These are phyloP conservation scores for Strix occidentalis DNA, from an alignment of 2,797 vertebrate species.

Conservation along the genomic window DNA sequence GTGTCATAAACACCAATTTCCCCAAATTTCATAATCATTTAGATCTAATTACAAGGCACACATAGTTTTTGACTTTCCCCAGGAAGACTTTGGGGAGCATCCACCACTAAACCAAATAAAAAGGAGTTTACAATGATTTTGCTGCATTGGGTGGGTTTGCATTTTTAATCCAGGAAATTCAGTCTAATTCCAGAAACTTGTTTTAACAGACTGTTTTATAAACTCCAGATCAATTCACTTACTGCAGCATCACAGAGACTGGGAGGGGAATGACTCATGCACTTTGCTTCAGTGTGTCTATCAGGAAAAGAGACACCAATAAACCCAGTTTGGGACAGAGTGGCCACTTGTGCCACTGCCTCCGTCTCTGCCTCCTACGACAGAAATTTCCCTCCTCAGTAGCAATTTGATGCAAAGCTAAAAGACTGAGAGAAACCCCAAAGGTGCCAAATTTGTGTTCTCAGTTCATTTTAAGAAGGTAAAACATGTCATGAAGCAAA, in stretches of 20 bases:
- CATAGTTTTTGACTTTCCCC: constrained; percentile 24
- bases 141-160: not conserved
- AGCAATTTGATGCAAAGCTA: not conserved
- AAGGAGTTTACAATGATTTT: not conserved
- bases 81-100: not conserved
- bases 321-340: not conserved
- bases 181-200: not conserved
- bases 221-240: not conserved
- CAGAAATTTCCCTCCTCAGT: not conserved
- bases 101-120: not conserved
- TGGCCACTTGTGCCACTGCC: not conserved
- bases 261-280: not conserved
- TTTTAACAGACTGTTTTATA: not conserved
- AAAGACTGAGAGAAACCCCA: not conserved
- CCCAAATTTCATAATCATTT: constrained; percentile 67
- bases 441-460: not conserved
- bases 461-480: not conserved
- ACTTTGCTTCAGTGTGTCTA: not conserved
- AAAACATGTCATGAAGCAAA: not conserved
- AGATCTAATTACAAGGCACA: constrained; percentile 65
- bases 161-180: constrained; percentile 15
- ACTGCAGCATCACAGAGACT: not conserved
- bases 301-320: not conserved
- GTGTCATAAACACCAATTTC: constrained; percentile 69
- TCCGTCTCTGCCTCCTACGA: not conserved